Evolutionary conservation across 2,888 invertebrate genomes (phyloP).

Genomic region (Galerucella pusilla): DNA sequence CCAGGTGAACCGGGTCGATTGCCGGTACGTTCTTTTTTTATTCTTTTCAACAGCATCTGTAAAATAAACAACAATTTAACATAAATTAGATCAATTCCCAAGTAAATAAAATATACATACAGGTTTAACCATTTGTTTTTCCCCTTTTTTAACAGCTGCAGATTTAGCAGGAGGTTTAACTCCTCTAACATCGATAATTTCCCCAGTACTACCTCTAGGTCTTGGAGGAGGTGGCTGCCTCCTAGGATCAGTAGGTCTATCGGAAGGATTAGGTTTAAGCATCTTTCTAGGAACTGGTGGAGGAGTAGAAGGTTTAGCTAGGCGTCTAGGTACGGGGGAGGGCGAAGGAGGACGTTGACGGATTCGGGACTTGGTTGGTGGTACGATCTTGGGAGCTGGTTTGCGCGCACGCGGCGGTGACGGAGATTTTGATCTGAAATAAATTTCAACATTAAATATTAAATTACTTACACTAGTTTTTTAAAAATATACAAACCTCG

Average conservation of each 20-base stretch:
- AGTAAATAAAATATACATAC: conserved; percentile 38
- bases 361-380: conserved; percentile 65
- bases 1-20: conserved; percentile 65
- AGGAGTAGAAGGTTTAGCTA: conserved; percentile 68
- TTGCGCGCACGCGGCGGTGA: conserved; percentile 69
- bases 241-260: conserved; percentile 65
- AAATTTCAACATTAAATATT: not conserved
- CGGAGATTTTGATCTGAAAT: conserved; percentile 67
- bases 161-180: conserved; percentile 69
- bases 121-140: conserved; percentile 44
- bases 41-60: conserved; percentile 60
- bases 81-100: not conserved
- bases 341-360: conserved; percentile 66
- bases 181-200: conserved; percentile 63
- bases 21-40: conserved; percentile 63
- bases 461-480: not conserved
- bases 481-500: conserved; percentile 54
- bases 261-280: conserved; percentile 53
- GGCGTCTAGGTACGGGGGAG: conserved; percentile 70
- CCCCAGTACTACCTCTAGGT: conserved; percentile 68
- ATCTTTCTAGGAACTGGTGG: conserved; percentile 64
- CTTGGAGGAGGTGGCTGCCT: conserved; percentile 70
- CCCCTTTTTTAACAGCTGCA: conserved; percentile 50
- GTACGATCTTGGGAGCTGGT: conserved; percentile 56
- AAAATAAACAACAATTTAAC: too few relatives aligned